Evolutionary conservation across 2,888 invertebrate genomes (phyloP).

Genomic region (Drosophila koepferae): DNA sequence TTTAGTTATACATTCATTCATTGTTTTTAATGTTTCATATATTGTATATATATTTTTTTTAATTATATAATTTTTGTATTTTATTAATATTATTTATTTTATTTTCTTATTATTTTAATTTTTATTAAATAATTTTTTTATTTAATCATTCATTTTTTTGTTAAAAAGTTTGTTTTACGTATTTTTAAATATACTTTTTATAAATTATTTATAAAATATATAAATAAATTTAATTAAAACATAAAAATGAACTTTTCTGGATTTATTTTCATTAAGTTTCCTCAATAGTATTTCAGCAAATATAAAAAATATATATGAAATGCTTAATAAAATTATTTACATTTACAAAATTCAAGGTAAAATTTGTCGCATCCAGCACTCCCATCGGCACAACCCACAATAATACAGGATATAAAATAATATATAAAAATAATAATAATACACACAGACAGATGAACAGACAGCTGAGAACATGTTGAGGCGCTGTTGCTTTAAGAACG

Average conservation of each 20-base stretch:
- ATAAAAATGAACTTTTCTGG: too few relatives aligned
- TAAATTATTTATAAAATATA: background rate
- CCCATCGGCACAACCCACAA: background rate
- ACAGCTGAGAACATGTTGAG: conserved; percentile 22
- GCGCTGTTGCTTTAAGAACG: conserved; percentile 44
- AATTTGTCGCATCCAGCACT: background rate
- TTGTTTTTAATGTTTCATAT: too few relatives aligned
- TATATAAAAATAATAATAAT: conserved; percentile 28
- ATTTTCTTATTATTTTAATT: background rate
- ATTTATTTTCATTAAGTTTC: too few relatives aligned
- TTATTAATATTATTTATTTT: background rate
- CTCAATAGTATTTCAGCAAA: too few relatives aligned
- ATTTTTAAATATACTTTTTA: too few relatives aligned
- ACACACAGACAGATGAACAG: conserved; percentile 34
- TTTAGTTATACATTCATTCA: too few relatives aligned
- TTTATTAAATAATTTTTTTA: too few relatives aligned
- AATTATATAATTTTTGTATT: background rate
- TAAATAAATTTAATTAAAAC: too few relatives aligned
- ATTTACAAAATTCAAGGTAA: background rate
- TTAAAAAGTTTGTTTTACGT: too few relatives aligned
- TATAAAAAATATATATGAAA: background rate
- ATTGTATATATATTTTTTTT: too few relatives aligned
- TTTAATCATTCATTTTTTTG: background rate
- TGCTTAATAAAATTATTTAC: background rate
- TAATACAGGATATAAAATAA: conserved; percentile 25